Percentiles rank a stretch among this genome's conserved stretches.
phyloP scores from a whole-genome alignment of 2,888 invertebrate genomes.

The Griposia aprilina region DNA sequence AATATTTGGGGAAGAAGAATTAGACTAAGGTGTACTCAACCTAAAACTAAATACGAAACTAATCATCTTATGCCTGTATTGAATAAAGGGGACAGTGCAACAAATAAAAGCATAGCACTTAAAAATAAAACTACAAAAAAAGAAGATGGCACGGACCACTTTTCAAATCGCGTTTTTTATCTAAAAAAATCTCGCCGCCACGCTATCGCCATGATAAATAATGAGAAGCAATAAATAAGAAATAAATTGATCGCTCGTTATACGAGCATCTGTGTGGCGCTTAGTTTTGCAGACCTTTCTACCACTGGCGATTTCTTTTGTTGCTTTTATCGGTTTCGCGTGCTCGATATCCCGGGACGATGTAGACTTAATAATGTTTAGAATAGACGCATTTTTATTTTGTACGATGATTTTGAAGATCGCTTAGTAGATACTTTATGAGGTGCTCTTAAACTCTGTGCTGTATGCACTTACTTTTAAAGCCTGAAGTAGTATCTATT shows the following conservation, averaged over 20 bases:
- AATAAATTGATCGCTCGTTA: constrained; percentile 47
- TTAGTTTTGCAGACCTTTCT: constrained; percentile 69
- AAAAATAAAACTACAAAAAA: not conserved
- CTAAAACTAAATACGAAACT: not conserved
- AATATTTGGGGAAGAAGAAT: not conserved
- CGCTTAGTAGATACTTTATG: not conserved
- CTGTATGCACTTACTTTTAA: too few species aligned
- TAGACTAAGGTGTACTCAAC: not conserved
- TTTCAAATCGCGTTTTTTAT: constrained; percentile 9
- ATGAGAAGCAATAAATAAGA: constrained; percentile 45
- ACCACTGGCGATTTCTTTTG: constrained; percentile 74
- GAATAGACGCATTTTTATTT: constrained; percentile 46
- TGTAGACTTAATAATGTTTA: constrained; percentile 62
- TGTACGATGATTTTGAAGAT: constrained; percentile 3
- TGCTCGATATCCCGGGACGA: constrained; percentile 70
- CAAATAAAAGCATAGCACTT: not conserved
- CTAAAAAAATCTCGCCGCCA: not conserved
- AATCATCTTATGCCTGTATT: not conserved
- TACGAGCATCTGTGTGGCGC: constrained; percentile 46
- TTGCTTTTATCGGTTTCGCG: constrained; percentile 77
- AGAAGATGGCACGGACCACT: not conserved
- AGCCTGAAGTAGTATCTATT: too few species aligned
- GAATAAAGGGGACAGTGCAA: not conserved
- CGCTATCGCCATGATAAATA: constrained; percentile 7
- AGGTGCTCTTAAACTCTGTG: not conserved